A percentile compares a stretch with the other conserved stretches of the same genome.
These are phyloP conservation scores for Austrofundulus limnaeus DNA, from an alignment of 2,113 vertebrate species.

Conservation along the genomic window DNA sequence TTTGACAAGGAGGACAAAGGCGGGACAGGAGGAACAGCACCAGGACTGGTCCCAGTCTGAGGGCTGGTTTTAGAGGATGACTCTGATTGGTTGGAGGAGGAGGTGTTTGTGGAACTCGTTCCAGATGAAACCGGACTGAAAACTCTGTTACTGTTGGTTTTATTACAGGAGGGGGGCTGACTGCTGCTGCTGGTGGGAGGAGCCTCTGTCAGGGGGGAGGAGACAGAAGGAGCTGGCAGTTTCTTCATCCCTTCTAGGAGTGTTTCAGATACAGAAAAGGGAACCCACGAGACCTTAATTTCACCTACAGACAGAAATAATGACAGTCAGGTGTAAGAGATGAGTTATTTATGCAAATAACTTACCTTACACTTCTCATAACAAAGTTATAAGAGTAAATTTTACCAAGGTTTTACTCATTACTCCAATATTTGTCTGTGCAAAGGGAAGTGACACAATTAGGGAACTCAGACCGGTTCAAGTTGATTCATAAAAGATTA, in stretches of 20 bases:
- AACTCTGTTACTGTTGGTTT: not conserved
- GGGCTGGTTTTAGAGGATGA: not conserved
- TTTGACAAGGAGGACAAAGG: not conserved
- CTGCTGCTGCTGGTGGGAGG: not conserved
- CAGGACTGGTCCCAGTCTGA: not conserved
- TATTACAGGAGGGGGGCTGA: not conserved
- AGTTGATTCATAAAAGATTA: too few relatives aligned
- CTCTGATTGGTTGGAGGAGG: not conserved
- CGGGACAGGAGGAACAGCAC: not conserved
- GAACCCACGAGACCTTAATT: constrained; percentile 11
- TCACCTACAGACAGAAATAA: constrained; percentile 28
- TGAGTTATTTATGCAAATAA: too few relatives aligned
- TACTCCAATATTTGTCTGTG: too few relatives aligned
- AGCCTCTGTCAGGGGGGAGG: not conserved
- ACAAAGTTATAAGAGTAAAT: too few relatives aligned
- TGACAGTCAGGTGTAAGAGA: too few relatives aligned
- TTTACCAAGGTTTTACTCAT: too few relatives aligned
- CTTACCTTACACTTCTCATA: too few relatives aligned
- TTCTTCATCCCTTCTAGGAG: not conserved
- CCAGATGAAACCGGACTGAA: not conserved
- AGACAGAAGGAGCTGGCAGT: fast-evolving
- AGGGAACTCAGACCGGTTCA: too few relatives aligned
- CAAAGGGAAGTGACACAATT: too few relatives aligned
- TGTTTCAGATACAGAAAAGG: constrained; percentile 3
- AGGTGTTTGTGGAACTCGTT: not conserved